Evolutionary conservation across 1,140 invertebrate genomes (phyloP), one percentile per base, ranked within the genome.

Genomic region (Schmidtea mediterranea): DNA sequence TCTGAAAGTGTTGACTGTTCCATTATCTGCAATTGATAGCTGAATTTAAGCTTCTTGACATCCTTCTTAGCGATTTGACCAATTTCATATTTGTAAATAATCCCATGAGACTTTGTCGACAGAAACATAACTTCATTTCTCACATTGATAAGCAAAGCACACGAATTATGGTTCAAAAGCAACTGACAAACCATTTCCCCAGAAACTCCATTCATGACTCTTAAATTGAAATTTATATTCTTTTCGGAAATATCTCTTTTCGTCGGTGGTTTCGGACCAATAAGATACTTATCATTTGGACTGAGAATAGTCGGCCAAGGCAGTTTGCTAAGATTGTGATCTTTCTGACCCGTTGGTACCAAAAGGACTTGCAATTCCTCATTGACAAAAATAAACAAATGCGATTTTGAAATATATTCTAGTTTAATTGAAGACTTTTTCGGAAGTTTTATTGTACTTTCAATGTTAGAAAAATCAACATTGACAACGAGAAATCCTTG

Each of bases 271-370:
- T 41, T 41, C 12, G 40, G 40, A 19, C 18, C 40, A 12, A 41
- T 41, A 6, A 41, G 10, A 23, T 41, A 41, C 40, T 41, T 41
- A 23, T 41, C 40, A 23, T 41, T 41, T 19, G 40, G 40, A 10
- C 18, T 41, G 12, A 41, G 18, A 6, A 41, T 10, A 23, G 22
- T 19, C 12, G 40, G 40, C 40, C 40, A 41, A 5, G 18, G 40
- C 10, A 41, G 12, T 19, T 41, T 41, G 10, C 22, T 41, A 23
- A 41, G 22, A 10, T 41, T 23, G 18, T 19, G 40, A 12, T 19
- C 40, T 23, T 19, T 19, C 22, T 19, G 22, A 6, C 18, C 40
- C 3, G 18, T 6, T 23, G 40, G 22, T 6, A 19, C 18, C 3
- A 19, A 5, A 23, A 19, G 12, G 3, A 41, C 40, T 19, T 23